Base-by-base conservation (phyloP, 2,113 vertebrate species). In the Neolamprologus toae region DNA sequence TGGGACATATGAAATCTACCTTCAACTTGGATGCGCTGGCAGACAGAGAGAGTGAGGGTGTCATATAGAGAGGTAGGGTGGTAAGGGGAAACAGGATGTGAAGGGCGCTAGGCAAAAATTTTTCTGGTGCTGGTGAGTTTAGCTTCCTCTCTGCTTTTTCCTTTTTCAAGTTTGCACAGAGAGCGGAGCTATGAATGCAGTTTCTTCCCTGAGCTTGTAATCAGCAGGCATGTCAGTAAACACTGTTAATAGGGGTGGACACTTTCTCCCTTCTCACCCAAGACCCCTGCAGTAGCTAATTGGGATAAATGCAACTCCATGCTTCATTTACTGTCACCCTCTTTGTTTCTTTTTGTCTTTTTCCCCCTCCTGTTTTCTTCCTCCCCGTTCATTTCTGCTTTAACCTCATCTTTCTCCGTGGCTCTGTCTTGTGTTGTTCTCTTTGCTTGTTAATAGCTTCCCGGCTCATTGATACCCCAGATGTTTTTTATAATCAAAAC, bases 221-320 rank as follows among this genome's bases (percentile, higher is more conserved):
- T 95, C 93, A 95, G 92, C 86, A 87, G 86, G 88, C 94, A 92
- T 96, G 95, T 96, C 92, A 95, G 94, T 94, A 96, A 96, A 96
- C 96, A 96, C 91, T 94, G 92, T 92, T 96, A 96, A 96, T 96
- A 92, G 93, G 92, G 94, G 94, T 92, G 94, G 95, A 95, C 94
- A 93, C 89, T 88, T 91, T 90, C 85, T 91, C 92, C 88, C 84
- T 89, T 94, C 93, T 93, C 86, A 92, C 89, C 92, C 92, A 81
- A 86, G 91, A 94, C 93, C 95, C 95, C 95, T 92, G 93, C 93
- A 93, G 94, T 92, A 90, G 94, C 94, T 96, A 96, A 96, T 96
- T 97, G 96, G 95, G 93, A 96, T 94, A 93, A 96, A 96, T 95
- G 92, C 93, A 94, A 95, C 90, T 95, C 93, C 93, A 96, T 88